Conservation (phyloP, 2,888 invertebrate genomes). For the Pasiphila rectangulata region DNA sequence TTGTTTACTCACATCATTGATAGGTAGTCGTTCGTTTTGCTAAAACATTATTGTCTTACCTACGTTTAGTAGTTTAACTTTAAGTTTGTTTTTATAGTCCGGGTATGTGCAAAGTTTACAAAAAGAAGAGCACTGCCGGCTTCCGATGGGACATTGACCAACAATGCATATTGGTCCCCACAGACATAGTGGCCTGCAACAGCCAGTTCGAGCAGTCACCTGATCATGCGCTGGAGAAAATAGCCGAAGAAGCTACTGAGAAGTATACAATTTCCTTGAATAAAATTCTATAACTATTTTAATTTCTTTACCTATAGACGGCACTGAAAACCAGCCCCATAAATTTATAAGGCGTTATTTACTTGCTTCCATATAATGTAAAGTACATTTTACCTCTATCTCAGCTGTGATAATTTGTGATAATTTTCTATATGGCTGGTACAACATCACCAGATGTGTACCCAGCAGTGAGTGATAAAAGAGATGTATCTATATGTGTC, state of each 20-base stretch:
- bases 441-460: too few species aligned
- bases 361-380: neutral
- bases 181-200: constrained; percentile 84
- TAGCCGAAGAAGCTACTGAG: constrained; percentile 85
- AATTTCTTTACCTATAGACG: too few species aligned
- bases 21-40: too few species aligned
- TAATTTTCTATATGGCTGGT: too few species aligned
- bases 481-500: too few species aligned
- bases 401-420: too few species aligned
- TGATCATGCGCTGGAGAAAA: constrained; percentile 83
- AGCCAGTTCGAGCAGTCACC: constrained; percentile 82
- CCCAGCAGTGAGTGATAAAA: too few species aligned
- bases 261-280: constrained; percentile 56
- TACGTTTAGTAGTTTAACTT: neutral
- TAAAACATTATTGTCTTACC: neutral
- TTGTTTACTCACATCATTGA: too few species aligned
- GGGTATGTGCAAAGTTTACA: constrained; percentile 77
- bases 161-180: constrained; percentile 84
- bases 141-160: constrained; percentile 86
- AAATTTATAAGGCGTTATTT: too few species aligned
- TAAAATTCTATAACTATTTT: too few species aligned
- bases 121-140: constrained; percentile 57
- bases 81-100: constrained; percentile 53
- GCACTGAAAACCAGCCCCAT: too few species aligned
- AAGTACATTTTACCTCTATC: too few species aligned